phyloP scores from a whole-genome alignment of 2,888 invertebrate species.

The Mesorhabditis spiculigera region DNA sequence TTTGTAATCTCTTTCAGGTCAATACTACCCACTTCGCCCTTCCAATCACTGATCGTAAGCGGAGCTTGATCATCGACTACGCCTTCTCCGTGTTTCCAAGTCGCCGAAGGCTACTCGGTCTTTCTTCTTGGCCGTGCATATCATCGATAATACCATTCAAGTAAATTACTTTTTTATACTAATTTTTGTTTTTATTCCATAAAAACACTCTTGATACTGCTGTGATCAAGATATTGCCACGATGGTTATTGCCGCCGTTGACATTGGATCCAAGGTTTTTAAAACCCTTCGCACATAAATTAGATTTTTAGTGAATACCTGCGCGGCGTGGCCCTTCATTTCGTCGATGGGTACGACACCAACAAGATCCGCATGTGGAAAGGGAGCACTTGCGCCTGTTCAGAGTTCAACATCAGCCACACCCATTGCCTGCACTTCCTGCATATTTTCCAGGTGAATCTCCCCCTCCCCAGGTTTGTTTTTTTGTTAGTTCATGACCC shows the following conservation, averaged over 20 bases:
- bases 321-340: not conserved
- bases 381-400: not conserved
- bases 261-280: not conserved
- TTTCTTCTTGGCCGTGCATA: conserved; percentile 1
- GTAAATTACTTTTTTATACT: not conserved
- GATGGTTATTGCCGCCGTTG: conserved; percentile 4
- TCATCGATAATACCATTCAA: not conserved
- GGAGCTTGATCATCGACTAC: not conserved
- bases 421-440: not conserved
- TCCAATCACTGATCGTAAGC: not conserved
- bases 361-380: conserved; percentile 2
- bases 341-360: not conserved
- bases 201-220: not conserved
- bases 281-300: not conserved
- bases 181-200: not conserved
- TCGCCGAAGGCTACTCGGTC: not conserved
- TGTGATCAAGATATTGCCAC: not conserved
- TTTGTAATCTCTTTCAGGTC: too few relatives aligned
- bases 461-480: too few relatives aligned
- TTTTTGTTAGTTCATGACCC: not conserved
- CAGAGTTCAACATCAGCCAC: not conserved
- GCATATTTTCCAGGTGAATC: not conserved
- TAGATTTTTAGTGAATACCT: not conserved
- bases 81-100: not conserved
- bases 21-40: too few relatives aligned